Evolutionary conservation across 2,113 vertebrate genomes (phyloP), one percentile per base, ranked within the genome.

Genomic region (Cyanoramphus novaezelandiae): DNA sequence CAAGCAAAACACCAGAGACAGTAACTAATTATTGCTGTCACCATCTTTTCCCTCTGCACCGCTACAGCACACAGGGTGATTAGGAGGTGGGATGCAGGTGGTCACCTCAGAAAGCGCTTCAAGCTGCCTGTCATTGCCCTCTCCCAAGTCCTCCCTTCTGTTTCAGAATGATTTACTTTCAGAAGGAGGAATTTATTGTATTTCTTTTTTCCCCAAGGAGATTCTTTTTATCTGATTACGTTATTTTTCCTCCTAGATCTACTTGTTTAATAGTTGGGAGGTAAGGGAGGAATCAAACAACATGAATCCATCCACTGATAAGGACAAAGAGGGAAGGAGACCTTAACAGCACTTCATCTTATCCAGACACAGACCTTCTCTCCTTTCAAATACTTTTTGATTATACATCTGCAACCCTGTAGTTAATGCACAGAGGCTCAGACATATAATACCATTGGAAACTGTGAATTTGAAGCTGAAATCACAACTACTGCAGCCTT

Each of bases 1-100:
- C 47, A 71, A 91, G 64, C 2, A 0, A 17, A 91, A 44, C 21
- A 69, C 18, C 31, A 67, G 59, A 76, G 49, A 41, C 3, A 1
- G 17, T 28, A 68, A 82, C 67, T 82, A 75, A 87, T 68, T 52
- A 71, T 3, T 85, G 33, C 78, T 60, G 39, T 44, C 69, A 88
- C 49, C 53, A 52, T 63, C 39, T 82, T 16, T 31, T 37, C 76
- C 4, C 49, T 77, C 44, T 47, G 53, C 68, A 35, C 44, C 41
- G 24, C 55, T 82, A 17, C 31, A 75, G 65, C 60, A 39, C 33
- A 14, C 31, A 35, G 47, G 35, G 24, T 20, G 9, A 52, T 1
- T 27, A 29, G 0, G 3, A 17, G 6, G 13, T 25, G 6, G 21
- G 10, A 65, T 28, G 9, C 7, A 9, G 10, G 4, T 1, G 1